Evolutionary conservation across 2,797 vertebrate genomes (phyloP), one percentile per base, ranked within the genome.

Genomic region (Phalanger gymnotis): DNA sequence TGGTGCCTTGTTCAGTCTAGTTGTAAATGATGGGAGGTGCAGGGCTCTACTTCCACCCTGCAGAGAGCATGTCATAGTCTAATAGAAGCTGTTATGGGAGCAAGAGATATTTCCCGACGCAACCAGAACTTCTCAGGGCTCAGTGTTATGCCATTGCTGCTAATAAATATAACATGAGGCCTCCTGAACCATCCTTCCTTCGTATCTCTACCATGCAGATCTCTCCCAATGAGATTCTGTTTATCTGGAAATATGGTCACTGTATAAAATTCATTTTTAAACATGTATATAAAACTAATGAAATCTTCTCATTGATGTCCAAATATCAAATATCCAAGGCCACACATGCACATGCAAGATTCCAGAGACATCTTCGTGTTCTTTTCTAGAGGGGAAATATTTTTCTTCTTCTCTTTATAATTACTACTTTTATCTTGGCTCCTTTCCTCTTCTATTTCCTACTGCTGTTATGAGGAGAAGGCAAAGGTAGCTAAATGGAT

Each of bases 41-140:
- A 40, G 57, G 58, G 52, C 25, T 4, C 22, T 89, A 55, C 51
- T 4, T 95, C 94, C 91, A 31, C 0, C 31, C 92, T 40, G n/a
- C 54, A 51, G 53, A 94, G 92, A 93, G 96, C 92, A 95, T 94
- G 95, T 96, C 91, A 51, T 92, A 61, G n/a, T 54, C 53, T 54
- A 1, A n/a, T 27, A 95, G 52, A 94, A 87, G 12, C n/a, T 52
- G 0, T 93, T 0, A 54, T 13, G 91, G 87, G 55, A 91, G 51
- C 27, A 95, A 92, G 92, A 93, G 28, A 53, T 53, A 90, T 16
- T 90, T 90, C 53, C 30, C 1, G 5, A 0, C 91, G 92, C 10
- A 31, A 2, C 56, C n/a, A 47, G 56, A 97, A 97, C 91, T 81
- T 92, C 4, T 87, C 53, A 94, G 95, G 87, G 13, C 13, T 93